phyloP scores from a whole-genome alignment of 2,113 vertebrate species.

The Phasianus colchicus region DNA sequence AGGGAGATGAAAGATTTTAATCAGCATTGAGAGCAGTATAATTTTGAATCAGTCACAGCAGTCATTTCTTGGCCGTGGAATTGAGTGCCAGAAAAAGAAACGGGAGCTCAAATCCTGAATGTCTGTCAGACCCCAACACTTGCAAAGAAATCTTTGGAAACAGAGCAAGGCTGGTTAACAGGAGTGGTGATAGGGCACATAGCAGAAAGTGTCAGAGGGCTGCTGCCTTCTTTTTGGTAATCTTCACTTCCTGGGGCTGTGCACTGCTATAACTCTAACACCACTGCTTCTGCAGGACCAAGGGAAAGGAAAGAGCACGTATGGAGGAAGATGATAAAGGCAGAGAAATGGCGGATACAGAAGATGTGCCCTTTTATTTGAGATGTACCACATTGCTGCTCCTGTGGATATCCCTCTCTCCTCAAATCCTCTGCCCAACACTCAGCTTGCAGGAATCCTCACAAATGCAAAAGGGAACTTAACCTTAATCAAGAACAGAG shows the following conservation, averaged over 20 bases:
- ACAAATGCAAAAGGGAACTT: background rate
- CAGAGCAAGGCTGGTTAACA: background rate
- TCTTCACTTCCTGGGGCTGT: background rate
- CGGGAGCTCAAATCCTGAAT: background rate
- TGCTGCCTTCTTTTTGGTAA: background rate
- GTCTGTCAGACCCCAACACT: background rate
- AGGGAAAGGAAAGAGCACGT: accelerated
- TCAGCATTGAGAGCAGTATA: background rate
- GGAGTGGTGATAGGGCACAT: background rate
- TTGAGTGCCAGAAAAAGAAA: background rate
- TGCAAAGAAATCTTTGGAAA: background rate
- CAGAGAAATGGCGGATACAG: background rate
- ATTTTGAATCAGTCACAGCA: background rate
- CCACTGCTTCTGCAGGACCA: background rate
- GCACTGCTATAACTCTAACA: background rate
- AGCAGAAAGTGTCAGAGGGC: accelerated
- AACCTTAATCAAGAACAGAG: background rate
- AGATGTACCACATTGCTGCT: accelerated
- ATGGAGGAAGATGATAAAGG: background rate
- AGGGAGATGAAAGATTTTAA: slow-evolving; percentile 6
- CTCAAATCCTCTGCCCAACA: background rate
- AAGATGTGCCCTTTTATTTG: background rate
- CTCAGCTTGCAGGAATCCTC: background rate
- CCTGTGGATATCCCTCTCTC: background rate
- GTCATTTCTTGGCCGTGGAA: background rate